Base-by-base conservation (phyloP, 1,140 invertebrate genomes). In the Thaumatotibia leucotreta region DNA sequence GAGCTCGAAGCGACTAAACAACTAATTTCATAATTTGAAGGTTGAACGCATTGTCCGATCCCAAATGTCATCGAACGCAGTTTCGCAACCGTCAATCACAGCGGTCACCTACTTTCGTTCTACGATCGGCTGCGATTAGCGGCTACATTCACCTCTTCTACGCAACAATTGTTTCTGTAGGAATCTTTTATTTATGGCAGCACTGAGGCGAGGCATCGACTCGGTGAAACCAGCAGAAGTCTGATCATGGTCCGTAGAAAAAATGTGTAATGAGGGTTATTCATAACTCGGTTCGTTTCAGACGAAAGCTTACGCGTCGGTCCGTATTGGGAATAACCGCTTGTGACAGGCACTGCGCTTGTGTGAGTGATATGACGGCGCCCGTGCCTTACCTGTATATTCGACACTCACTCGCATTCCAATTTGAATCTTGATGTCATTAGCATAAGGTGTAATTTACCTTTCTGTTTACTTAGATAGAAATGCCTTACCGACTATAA, bases 141-240 rank as follows among this genome's bases (percentile, higher is more conserved):
- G 84, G 79, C 85, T 85, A 90, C 88, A 86, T 90, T 90, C 85
- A 89, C 86, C 84, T 85, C 82, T 81, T 90, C 88, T 86, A 89
- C 88, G 88, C 88, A 91, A 89, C 88, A 87, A 91, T 91, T 91
- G 88, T 88, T 91, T 91, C 86, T 88, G 84, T 88, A 86, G 84
- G 88, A 91, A 89, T 91, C 88, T 91, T 88, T 91, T 91, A 91
- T 91, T 89, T 91, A 91, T 89, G 86, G 86, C 84, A 83, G 77
- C 80, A 74, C 72, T 54, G 72, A 67, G 68, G 24, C 17, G 8
- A 11, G 39, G 9, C 6, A 14, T 20, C 35, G 17, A 5, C n/a
- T 45, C 39, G 20, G 17, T 6, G 1, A 20, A 20, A 45, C 39
- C 17, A 20, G n/a, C n/a, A n/a, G n/a, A n/a, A n/a, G n/a, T n/a